Conservation (phyloP, 2,888 invertebrate species). For the Standfussiana lucernea region DNA sequence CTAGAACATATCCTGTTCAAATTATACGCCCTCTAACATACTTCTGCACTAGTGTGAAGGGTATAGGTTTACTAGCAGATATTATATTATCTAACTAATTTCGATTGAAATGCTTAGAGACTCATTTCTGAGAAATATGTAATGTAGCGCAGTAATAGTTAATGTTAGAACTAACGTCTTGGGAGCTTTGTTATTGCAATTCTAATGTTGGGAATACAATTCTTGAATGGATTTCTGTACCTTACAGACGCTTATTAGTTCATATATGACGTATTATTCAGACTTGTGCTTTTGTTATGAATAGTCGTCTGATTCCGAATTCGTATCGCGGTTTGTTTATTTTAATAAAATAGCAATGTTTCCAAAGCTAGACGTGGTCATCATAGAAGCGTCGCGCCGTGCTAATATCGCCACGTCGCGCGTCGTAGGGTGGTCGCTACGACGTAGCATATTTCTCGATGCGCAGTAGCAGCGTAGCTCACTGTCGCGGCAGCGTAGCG, state of each 20-base stretch:
- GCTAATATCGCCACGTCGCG: not conserved
- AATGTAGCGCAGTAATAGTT: not conserved
- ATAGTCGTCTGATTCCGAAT: not conserved
- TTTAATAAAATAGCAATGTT: not conserved
- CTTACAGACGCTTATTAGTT: not conserved
- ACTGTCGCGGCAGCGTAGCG: not conserved
- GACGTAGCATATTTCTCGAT: not conserved
- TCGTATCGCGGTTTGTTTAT: not conserved
- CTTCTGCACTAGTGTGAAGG: slow-evolving; percentile 15
- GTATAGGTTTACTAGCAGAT: slow-evolving; percentile 15
- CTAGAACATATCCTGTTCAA: slow-evolving; percentile 23
- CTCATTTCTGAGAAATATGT: slow-evolving; percentile 27
- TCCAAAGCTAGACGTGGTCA: not conserved
- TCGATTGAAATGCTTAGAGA: slow-evolving; percentile 39
- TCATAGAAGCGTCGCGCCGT: not conserved
- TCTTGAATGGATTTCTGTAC: slow-evolving; percentile 17
- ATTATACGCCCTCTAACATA: slow-evolving; percentile 18
- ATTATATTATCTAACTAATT: slow-evolving; percentile 37
- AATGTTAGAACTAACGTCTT: not conserved
- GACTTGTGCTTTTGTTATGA: not conserved
- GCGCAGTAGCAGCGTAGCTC: not conserved
- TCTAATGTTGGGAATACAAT: slow-evolving; percentile 13
- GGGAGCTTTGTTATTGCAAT: slow-evolving; percentile 32
- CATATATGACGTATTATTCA: not conserved
- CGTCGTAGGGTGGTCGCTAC: not conserved